phyloP scores from a whole-genome alignment of 2,888 invertebrate species.

The Xanthorhoe designata region DNA sequence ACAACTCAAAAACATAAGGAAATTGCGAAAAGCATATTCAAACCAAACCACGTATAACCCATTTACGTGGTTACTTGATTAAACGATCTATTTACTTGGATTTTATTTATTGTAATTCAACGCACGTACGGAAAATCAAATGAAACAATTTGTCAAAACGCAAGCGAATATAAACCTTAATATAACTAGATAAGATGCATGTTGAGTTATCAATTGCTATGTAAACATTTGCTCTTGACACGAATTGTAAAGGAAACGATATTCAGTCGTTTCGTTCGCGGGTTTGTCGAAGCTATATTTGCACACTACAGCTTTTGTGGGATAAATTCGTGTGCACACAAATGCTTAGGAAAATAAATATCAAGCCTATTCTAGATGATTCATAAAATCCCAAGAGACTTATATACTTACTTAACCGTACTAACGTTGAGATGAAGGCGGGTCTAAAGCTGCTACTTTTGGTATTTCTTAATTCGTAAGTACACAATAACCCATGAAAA shows the following conservation, averaged over 20 bases:
- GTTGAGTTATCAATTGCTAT: constrained; percentile 35
- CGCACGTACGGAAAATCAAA: constrained; percentile 56
- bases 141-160: constrained; percentile 37
- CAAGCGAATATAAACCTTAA: constrained; percentile 50
- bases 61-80: constrained; percentile 67
- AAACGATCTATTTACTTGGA: constrained; percentile 49
- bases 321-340: constrained; percentile 9
- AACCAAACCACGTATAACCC: constrained; percentile 66
- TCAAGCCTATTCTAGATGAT: background rate
- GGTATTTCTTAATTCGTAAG: too few species aligned
- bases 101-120: constrained; percentile 57
- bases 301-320: constrained; percentile 23
- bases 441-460: background rate
- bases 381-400: background rate
- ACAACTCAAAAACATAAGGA: constrained; percentile 31
- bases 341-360: background rate
- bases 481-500: too few species aligned
- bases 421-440: too few species aligned
- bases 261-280: constrained; percentile 56
- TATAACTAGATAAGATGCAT: constrained; percentile 33
- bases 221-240: constrained; percentile 69
- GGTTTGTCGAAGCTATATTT: constrained; percentile 54
- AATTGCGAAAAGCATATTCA: constrained; percentile 43
- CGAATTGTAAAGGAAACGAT: constrained; percentile 70
- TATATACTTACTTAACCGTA: too few species aligned